Percentiles rank a stretch among this genome's conserved stretches.
Conservation (phyloP, 2,888 invertebrate genomes). For the Zhuqinia jingwanae region DNA sequence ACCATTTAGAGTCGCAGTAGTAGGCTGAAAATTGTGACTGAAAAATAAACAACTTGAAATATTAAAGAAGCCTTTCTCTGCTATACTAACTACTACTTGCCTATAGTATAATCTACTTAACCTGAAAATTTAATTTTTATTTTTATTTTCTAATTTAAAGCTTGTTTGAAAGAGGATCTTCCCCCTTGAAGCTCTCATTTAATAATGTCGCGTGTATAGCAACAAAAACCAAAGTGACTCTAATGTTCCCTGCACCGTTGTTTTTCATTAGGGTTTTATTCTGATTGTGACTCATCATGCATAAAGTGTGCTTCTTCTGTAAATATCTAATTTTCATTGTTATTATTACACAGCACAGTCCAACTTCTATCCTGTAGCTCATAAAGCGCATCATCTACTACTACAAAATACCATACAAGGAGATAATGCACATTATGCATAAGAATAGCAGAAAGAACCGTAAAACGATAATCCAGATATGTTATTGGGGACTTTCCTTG, state of each 20-base stretch:
- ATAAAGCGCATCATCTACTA: too few species aligned
- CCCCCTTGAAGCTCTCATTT: conserved; percentile 21
- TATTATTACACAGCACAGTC: too few species aligned
- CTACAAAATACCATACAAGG: background rate
- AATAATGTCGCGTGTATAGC: background rate
- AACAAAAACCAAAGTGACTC: background rate
- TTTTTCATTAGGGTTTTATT: conserved; percentile 34
- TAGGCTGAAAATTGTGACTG: too few species aligned
- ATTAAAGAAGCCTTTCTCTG: too few species aligned
- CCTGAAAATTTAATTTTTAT: background rate
- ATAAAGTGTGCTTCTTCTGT: background rate
- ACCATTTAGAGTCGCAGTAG: too few species aligned
- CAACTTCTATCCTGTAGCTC: too few species aligned
- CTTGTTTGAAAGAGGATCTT: conserved; percentile 52
- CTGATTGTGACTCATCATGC: conserved; percentile 41
- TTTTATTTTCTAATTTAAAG: conserved; percentile 40
- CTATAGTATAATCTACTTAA: background rate
- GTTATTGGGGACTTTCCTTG: conserved; percentile 42
- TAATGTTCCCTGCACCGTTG: background rate
- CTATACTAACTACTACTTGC: too few species aligned
- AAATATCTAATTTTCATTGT: too few species aligned
- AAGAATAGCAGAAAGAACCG: conserved; percentile 52
- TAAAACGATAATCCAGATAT: conserved; percentile 69
- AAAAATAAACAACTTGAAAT: too few species aligned
- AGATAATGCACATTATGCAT: background rate